phyloP scores from a whole-genome alignment of 2,113 vertebrate species.

The Halichoeres trimaculatus region DNA sequence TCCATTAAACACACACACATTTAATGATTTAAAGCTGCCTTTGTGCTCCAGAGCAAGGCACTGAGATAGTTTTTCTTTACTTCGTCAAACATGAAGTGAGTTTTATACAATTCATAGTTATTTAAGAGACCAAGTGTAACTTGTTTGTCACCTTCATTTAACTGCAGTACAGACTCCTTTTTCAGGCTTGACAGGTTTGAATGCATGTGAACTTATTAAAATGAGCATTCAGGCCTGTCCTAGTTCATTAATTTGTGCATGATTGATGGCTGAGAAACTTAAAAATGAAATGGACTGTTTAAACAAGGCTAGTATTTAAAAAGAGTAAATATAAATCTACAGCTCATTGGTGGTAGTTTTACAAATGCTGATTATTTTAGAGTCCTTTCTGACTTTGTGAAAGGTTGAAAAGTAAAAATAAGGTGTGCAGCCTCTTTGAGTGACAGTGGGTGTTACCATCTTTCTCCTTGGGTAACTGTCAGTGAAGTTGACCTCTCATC shows the following conservation, averaged over 20 bases:
- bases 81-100: neutral
- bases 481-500: neutral
- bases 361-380: too few relatives aligned
- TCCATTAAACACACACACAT: neutral
- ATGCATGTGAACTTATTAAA: neutral
- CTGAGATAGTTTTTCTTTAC: neutral
- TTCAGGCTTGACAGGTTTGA: neutral
- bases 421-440: neutral
- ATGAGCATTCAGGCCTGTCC: neutral
- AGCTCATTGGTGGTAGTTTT: too few relatives aligned
- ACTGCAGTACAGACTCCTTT: neutral
- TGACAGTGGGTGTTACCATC: neutral
- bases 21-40: neutral
- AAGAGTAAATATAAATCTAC: too few relatives aligned
- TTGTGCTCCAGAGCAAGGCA: neutral
- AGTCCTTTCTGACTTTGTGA: too few relatives aligned
- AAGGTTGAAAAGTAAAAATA: too few relatives aligned
- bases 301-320: neutral
- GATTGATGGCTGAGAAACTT: too few relatives aligned
- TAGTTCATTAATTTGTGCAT: too few relatives aligned
- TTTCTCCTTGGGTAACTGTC: too few relatives aligned
- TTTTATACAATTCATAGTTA: neutral
- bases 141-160: neutral
- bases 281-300: too few relatives aligned
- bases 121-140: neutral